Percentiles rank a stretch among this genome's conserved stretches.
Conservation (phyloP, 2,888 invertebrate genomes). For the Gasteruption jaculator region DNA sequence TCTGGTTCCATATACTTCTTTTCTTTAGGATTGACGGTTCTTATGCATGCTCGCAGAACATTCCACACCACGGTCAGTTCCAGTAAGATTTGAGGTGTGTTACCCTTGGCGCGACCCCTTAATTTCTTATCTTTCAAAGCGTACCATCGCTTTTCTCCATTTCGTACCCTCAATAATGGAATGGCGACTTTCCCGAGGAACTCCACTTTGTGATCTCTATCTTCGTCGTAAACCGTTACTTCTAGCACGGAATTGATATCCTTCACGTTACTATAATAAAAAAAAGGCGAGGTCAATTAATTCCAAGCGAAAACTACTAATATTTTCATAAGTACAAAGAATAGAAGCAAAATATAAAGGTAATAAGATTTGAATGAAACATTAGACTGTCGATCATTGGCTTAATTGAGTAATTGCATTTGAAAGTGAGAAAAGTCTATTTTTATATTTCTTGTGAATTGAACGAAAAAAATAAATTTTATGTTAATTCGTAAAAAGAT, state of each 20-base stretch:
- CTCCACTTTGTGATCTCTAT: constrained; percentile 96
- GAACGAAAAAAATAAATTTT: no score
- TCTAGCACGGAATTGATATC: constrained; percentile 94
- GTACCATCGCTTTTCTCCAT: constrained; percentile 93
- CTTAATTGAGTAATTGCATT: no score
- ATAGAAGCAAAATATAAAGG: no score
- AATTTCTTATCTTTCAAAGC: constrained; percentile 94
- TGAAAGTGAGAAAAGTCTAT: no score
- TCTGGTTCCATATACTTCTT: constrained; percentile 93
- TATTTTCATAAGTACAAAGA: no score
- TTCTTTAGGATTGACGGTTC: constrained; percentile 92
- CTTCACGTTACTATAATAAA: constrained; percentile 72
- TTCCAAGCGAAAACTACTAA: no score
- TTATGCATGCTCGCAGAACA: constrained; percentile 84
- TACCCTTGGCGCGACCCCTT: constrained; percentile 85
- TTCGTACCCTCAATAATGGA: constrained; percentile 79
- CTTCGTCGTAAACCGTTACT: constrained; percentile 95
- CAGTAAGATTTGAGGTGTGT: constrained; percentile 80
- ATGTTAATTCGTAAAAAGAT: no score
- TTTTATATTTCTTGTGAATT: no score
- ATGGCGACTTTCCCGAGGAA: constrained; percentile 91
- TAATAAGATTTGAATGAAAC: no score
- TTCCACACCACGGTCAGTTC: constrained; percentile 94
- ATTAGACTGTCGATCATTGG: no score
- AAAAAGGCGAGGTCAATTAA: not conserved